phyloP scores from a whole-genome alignment of 2,113 vertebrate genomes.

The Mormyrus iriodes region DNA sequence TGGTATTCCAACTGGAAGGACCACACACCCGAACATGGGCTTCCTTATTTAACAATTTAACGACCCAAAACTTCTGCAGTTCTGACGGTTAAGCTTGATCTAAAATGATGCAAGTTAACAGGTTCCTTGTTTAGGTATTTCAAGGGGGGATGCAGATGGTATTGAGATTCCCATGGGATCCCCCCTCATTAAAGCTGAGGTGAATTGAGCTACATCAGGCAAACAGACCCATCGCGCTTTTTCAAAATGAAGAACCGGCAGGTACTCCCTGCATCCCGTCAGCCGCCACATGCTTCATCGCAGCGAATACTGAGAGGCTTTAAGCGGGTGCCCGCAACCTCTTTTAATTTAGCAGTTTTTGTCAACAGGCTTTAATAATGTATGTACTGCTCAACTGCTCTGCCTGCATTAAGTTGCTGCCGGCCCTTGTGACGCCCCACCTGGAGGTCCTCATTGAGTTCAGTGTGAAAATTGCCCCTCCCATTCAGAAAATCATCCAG shows the following conservation, averaged over 20 bases:
- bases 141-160: background rate
- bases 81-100: too few species aligned
- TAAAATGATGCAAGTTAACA: background rate
- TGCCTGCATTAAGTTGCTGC: conserved; percentile 38
- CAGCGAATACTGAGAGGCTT: conserved; percentile 1
- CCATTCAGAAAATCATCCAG: conserved; percentile 4
- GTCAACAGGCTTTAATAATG: conserved; percentile 41
- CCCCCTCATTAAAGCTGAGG: conserved; percentile 13
- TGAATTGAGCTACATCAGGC: background rate
- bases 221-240: background rate
- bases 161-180: background rate
- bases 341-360: conserved; percentile 35
- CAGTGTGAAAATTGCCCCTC: background rate
- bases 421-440: background rate
- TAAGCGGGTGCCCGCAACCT: conserved; percentile 17
- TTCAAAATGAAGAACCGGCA: background rate
- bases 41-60: too few species aligned
- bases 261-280: background rate
- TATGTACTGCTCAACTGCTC: conserved; percentile 37
- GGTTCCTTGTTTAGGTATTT: background rate
- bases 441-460: conserved; percentile 12
- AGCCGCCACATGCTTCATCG: background rate
- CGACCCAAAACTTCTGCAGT: too few species aligned
- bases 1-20: too few species aligned
- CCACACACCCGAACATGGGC: too few species aligned